Conservation (phyloP, 2,113 vertebrate species). For the Lagopus muta region DNA sequence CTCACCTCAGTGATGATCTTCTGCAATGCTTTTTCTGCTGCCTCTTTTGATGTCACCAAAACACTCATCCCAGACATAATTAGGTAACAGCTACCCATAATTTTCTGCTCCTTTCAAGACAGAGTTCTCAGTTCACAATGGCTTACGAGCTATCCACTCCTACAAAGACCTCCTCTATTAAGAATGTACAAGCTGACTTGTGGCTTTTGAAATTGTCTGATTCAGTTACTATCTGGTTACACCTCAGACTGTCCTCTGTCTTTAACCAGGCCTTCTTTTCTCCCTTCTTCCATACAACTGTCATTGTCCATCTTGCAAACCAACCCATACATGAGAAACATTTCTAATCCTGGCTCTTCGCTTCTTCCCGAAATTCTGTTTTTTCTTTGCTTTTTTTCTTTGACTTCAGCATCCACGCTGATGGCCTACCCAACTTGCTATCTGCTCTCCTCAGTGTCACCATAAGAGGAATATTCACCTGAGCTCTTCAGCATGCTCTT, state of each 20-base stretch:
- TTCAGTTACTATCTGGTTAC: background rate
- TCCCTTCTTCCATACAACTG: background rate
- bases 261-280: background rate
- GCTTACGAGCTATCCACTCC: background rate
- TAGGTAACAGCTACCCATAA: background rate
- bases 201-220: background rate
- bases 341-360: background rate
- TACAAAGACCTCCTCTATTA: background rate
- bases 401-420: background rate
- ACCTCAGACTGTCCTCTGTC: background rate
- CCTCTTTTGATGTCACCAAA: background rate
- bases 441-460: background rate
- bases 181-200: rapidly evolving
- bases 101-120: background rate
- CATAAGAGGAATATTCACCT: background rate
- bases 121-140: background rate
- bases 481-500: background rate
- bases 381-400: background rate
- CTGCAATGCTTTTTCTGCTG: background rate
- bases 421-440: background rate
- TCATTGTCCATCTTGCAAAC: background rate
- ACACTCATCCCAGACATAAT: background rate
- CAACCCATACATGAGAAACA: background rate
- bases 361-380: background rate
- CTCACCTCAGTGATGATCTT: background rate